Base-by-base conservation (phyloP, 2,888 invertebrate species). In the Hetaerina titia region DNA sequence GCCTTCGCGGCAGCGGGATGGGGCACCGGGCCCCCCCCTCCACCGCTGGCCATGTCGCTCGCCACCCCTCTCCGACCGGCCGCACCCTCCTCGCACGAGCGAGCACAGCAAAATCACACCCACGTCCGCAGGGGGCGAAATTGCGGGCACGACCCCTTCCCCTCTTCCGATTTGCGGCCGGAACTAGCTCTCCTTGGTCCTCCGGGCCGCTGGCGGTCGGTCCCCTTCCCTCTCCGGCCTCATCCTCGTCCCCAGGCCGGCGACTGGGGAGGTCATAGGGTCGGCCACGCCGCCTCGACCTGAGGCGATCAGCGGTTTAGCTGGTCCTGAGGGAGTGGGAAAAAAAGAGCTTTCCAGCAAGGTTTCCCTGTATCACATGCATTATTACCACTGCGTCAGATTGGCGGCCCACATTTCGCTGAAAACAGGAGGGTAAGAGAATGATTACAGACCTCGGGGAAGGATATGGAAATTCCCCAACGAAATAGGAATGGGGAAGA, bases 161-260 rank as follows among this genome's bases (percentile, higher is more conserved):
- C 87, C 25, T 31, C 17, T 89, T 56, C 57, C 89, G 89, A 58
- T 22, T 56, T 56, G 57, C 57, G 9, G 58, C 89, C 57, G 57
- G 8, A 89, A 89, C 89, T 89, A 89, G 89, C 89, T 89, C 89
- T 56, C 89, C 57, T 81, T 89, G 58, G 89, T 58, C n/a, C 45
- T 22, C 22, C n/a, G 56, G 58, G 89, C 57, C 11, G 57, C 11
- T 11, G 56, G 57, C 9, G 22, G 22, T 6, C 6, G 19, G 22
- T 57, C n/a, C 19, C 89, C n/a, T 56, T n/a, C n/a, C 58, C 57
- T 2, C 13, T 17, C 22, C 57, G 89, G 58, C 89, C 57, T 22
- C 89, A 58, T 58, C 89, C n/a, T 58, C 56, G 7, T 88, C 58
- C n/a, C 31, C 22, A 22, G 5, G 11, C 89, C 89, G 22, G 58